A percentile compares a stretch with the other conserved stretches of the same genome.
phyloP scores from a whole-genome alignment of 64 coral and sea anemone species.

The Montipora cactus region DNA sequence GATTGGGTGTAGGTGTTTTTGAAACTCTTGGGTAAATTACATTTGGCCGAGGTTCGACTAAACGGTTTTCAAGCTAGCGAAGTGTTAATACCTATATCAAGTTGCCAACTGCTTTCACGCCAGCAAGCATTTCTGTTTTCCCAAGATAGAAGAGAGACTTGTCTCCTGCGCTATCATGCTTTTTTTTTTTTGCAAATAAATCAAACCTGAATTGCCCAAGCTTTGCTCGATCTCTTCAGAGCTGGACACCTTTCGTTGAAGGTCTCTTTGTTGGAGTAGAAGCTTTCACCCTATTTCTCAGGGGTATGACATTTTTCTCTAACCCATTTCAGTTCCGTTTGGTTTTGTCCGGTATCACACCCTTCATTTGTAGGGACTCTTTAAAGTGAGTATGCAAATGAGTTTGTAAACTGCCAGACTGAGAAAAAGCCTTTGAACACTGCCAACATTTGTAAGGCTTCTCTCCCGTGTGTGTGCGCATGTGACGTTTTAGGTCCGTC shows the following conservation, averaged over 20 bases:
- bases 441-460: conserved; percentile 99
- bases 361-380: conserved; percentile 90
- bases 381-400: conserved; percentile 98
- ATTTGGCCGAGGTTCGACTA: too few relatives aligned
- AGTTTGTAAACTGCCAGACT: conserved; percentile 95
- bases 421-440: conserved; percentile 97
- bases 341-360: conserved; percentile 76
- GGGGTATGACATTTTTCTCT: neutral
- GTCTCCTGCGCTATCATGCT: neutral
- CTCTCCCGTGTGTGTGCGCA: conserved; percentile 95
- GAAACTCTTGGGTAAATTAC: too few relatives aligned
- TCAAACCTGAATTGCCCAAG: neutral
- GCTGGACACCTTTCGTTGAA: neutral
- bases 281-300: neutral
- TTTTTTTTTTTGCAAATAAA: neutral
- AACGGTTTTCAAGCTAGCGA: neutral
- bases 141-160: neutral
- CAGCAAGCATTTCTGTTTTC: neutral
- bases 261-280: neutral
- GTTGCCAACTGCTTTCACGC: neutral
- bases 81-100: neutral
- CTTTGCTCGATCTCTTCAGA: neutral
- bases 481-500: conserved; percentile 94
- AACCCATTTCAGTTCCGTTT: conserved; percentile 18
- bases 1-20: too few relatives aligned